phyloP scores from a whole-genome alignment of 2,797 vertebrate genomes.

The Neosilurus mollespiculum region DNA sequence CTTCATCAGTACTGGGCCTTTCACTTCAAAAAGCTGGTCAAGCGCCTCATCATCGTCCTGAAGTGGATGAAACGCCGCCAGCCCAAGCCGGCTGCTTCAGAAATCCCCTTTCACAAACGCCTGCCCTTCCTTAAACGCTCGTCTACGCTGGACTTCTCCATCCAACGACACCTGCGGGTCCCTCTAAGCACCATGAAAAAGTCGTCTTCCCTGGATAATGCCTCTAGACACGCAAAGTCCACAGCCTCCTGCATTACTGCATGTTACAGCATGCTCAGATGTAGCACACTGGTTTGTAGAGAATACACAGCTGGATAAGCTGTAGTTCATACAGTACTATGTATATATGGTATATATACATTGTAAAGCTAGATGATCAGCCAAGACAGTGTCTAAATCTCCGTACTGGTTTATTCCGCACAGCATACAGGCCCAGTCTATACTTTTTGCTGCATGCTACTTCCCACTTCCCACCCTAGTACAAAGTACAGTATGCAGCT shows the following conservation, averaged over 20 bases:
- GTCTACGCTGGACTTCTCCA: constrained; percentile 57
- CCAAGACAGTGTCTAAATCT: not conserved
- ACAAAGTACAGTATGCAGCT: no score
- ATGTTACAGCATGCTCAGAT: constrained; percentile 58
- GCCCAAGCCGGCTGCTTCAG: constrained; percentile 57
- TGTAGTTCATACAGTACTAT: not conserved
- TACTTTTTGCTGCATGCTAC: no score
- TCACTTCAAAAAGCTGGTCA: constrained; percentile 67
- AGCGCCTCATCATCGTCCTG: constrained; percentile 63
- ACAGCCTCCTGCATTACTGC: constrained; percentile 48
- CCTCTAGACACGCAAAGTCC: constrained; percentile 55
- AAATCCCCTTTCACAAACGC: constrained; percentile 58
- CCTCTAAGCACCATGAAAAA: constrained; percentile 57
- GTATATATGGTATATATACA: not conserved
- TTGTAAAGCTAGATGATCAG: not conserved
- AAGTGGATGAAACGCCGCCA: constrained; percentile 64
- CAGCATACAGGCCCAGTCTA: no score
- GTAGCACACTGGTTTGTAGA: constrained; percentile 52
- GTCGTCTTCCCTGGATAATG: constrained; percentile 54
- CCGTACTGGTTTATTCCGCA: no score
- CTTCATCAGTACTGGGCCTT: constrained; percentile 59
- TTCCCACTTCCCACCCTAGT: no score
- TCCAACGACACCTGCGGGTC: constrained; percentile 54
- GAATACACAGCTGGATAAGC: not conserved
- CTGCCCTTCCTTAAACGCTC: constrained; percentile 56